Base-by-base conservation (phyloP, 2,797 vertebrate genomes). In the Enteromius thamalakanensis region DNA sequence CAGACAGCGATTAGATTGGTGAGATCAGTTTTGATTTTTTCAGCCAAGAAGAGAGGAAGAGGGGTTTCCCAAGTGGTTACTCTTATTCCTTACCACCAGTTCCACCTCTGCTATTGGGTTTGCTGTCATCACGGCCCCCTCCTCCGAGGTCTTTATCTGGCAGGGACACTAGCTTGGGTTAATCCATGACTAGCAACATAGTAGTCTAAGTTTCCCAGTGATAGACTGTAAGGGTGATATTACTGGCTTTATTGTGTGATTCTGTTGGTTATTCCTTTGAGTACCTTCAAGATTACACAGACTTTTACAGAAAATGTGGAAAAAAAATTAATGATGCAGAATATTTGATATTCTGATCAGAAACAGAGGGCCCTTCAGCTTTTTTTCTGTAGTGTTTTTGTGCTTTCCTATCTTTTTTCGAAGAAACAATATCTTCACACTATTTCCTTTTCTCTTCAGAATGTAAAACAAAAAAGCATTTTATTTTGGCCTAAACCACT, bases 81-180 rank as follows among this genome's bases (percentile, higher is more conserved):
- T 87, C 81, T 26, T 26, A 55, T 79, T 89, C 77, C 88, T 92
- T 89, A 91, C 90, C 91, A 67, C 62, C 29, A 32, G 62, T 64
- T 64, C 29, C 62, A 64, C 85, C 85, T 88, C 83, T 79, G 85
- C 51, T 84, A 88, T 85, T 79, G 80, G 84, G 79, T 65, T 49
- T 90, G 70, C 68, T 53, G 23, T 83, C 86, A 55, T 89, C 88
- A 67, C 87, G 34, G 79, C 88, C 83, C 81, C 74, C 87, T 77
- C 85, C 90, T 86, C 86, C 86, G 80, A 86, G 21, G 60, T 84
- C 88, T 88, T 91, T 88, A 86, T 88, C 90, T 86, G 82, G 77
- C 72, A 86, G 79, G 80, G 71, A 89, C 65, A 89, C 65, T 68
- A 58, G 51, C 21, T 71, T 76, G 42, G 21, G 55, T 74, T 74